Conservation (phyloP, 2,113 vertebrate species). For the Seriola aureovittata region DNA sequence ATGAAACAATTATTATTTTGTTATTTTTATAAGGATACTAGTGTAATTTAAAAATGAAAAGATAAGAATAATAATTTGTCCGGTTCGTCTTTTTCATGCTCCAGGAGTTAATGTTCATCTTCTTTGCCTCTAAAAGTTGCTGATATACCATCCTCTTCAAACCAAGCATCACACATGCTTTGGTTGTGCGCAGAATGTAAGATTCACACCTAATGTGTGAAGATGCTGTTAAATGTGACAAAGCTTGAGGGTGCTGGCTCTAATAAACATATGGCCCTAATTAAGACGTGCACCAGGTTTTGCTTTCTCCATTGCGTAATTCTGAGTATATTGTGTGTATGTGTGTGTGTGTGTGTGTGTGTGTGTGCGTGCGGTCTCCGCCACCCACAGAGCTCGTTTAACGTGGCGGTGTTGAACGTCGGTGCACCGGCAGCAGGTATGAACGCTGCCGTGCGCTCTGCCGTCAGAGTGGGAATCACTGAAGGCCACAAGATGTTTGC, state of each 20-base stretch:
- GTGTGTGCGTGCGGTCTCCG: neutral
- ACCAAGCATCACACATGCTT: neutral
- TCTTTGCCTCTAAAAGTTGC: constrained; percentile 1
- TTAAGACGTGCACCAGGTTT: neutral
- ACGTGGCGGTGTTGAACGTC: constrained; percentile 92
- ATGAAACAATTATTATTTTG: neutral
- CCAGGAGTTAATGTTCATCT: neutral
- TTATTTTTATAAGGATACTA: no score
- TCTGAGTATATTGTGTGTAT: neutral
- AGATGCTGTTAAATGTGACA: neutral
- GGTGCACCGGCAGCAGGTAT: constrained; percentile 95
- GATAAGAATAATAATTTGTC: neutral
- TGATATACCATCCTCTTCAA: constrained; percentile 3
- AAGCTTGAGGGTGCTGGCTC: neutral
- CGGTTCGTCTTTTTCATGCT: no score
- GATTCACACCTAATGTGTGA: neutral
- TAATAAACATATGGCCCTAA: neutral
- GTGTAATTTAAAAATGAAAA: neutral
- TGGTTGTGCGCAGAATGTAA: neutral
- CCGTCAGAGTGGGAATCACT: constrained; percentile 91
- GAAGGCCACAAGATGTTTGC: constrained; percentile 95
- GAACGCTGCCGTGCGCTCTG: constrained; percentile 94
- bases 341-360: neutral
- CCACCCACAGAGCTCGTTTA: constrained; percentile 87
- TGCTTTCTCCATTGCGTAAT: neutral